phyloP scores from a whole-genome alignment of 1,140 invertebrate species.

The Euwallacea similis region DNA sequence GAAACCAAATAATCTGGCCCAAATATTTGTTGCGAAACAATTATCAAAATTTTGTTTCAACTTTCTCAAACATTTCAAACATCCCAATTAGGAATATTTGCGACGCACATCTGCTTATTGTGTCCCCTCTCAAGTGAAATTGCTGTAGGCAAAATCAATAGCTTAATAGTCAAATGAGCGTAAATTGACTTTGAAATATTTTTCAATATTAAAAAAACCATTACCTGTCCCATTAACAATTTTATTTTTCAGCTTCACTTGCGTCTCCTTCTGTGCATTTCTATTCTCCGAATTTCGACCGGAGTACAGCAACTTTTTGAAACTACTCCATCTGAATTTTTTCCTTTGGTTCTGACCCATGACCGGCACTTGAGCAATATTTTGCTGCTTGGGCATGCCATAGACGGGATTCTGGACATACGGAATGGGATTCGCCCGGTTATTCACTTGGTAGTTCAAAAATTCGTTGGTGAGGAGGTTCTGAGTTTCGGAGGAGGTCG shows the following conservation, averaged over 20 bases:
- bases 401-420: conserved; percentile 78
- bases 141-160: no score
- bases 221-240: conserved; percentile 26
- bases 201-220: not conserved
- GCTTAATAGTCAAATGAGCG: no score
- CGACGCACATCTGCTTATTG: no score
- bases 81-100: no score
- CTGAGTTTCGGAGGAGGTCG: conserved; percentile 55
- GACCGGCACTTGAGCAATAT: conserved; percentile 45
- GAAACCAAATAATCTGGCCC: no score
- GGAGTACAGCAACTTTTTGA: conserved; percentile 51
- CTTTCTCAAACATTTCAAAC: no score
- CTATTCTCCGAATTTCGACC: conserved; percentile 33
- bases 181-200: no score
- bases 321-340: conserved; percentile 49
- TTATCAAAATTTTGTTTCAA: no score
- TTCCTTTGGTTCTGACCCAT: conserved; percentile 42
- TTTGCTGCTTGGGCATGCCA: conserved; percentile 60
- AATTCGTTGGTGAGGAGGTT: conserved; percentile 52
- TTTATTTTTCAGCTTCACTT: conserved; percentile 56
- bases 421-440: conserved; percentile 65
- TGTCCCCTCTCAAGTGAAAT: no score
- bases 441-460: conserved; percentile 52
- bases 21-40: no score
- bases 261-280: conserved; percentile 56